phyloP scores from a whole-genome alignment of 2,888 invertebrate genomes.

The Pyrocoelia pectoralis region DNA sequence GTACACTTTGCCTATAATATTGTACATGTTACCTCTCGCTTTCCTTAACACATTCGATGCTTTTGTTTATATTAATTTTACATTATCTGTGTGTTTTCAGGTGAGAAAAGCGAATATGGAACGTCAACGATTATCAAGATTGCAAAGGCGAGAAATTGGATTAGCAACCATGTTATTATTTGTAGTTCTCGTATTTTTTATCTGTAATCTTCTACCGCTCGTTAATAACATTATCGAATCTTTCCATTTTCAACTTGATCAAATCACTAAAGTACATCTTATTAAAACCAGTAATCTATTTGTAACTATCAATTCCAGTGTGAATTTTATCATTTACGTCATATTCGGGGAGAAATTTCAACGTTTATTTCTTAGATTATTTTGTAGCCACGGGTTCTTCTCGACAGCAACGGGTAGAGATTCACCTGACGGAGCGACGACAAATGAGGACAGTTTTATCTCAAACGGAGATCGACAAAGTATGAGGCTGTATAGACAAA shows the following conservation, averaged over 20 bases:
- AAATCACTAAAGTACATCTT: constrained; percentile 68
- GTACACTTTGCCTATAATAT: no score
- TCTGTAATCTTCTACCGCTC: constrained; percentile 89
- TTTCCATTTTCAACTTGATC: constrained; percentile 70
- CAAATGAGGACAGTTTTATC: constrained; percentile 84
- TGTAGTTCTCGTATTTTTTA: constrained; percentile 93
- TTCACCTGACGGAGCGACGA: constrained; percentile 75
- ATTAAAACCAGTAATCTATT: constrained; percentile 89
- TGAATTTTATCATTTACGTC: constrained; percentile 97
- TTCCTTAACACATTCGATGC: no score
- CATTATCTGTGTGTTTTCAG: constrained; percentile 53
- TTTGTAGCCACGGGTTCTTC: constrained; percentile 70
- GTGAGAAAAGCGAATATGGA: constrained; percentile 90
- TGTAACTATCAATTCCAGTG: constrained; percentile 96
- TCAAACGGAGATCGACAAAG: constrained; percentile 81
- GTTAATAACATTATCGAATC: constrained; percentile 88
- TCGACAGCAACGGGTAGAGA: constrained; percentile 64
- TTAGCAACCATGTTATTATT: constrained; percentile 94
- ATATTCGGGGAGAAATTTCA: constrained; percentile 98
- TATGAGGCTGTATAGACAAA: constrained; percentile 69
- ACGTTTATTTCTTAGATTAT: constrained; percentile 81
- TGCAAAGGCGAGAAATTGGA: constrained; percentile 91
- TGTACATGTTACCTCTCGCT: no score
- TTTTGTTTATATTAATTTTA: no score
- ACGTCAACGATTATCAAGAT: constrained; percentile 86